Conservation (phyloP, 2,888 invertebrate genomes). For the Lingula anatina region DNA sequence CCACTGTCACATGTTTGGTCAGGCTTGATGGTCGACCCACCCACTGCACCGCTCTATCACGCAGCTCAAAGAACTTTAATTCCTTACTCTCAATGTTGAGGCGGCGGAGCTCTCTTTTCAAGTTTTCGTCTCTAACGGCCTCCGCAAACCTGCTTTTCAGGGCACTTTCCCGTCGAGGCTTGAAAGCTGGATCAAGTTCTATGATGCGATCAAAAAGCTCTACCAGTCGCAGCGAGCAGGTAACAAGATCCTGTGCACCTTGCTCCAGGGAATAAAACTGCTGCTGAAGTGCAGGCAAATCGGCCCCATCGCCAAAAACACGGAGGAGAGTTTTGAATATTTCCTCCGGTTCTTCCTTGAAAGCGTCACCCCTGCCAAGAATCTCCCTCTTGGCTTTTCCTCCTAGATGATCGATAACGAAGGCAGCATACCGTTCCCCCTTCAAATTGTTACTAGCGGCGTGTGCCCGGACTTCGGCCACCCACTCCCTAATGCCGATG, state of each 20-base stretch:
- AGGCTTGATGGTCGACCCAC: no score
- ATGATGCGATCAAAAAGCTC: slow-evolving; percentile 6
- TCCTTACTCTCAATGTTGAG: background rate
- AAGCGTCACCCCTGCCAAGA: slow-evolving; percentile 1
- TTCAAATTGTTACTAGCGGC: background rate
- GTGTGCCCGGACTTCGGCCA: background rate
- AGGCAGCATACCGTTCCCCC: background rate
- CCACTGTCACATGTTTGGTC: slow-evolving; percentile 2
- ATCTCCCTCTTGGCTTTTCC: slow-evolving; percentile 7
- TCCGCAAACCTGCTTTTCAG: slow-evolving; percentile 3
- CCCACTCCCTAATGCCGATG: slow-evolving; percentile 3
- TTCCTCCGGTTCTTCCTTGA: slow-evolving; percentile 1
- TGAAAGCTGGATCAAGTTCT: slow-evolving; percentile 1
- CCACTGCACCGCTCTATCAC: background rate
- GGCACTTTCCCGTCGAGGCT: background rate
- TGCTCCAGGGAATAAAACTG: slow-evolving; percentile 3
- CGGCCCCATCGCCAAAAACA: slow-evolving; percentile 7
- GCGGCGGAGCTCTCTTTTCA: background rate
- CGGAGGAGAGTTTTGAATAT: slow-evolving; percentile 2
- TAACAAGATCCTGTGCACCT: slow-evolving; percentile 2
- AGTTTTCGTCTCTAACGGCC: background rate
- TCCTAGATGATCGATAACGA: slow-evolving; percentile 3
- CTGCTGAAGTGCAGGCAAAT: slow-evolving; percentile 2
- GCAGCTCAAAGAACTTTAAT: background rate
- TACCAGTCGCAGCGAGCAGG: slow-evolving; percentile 5